Percentiles rank a stretch among this genome's conserved stretches.
These are phyloP conservation scores for Plagodis pulveraria DNA, from an alignment of 2,888 invertebrate species.

Conservation along the genomic window DNA sequence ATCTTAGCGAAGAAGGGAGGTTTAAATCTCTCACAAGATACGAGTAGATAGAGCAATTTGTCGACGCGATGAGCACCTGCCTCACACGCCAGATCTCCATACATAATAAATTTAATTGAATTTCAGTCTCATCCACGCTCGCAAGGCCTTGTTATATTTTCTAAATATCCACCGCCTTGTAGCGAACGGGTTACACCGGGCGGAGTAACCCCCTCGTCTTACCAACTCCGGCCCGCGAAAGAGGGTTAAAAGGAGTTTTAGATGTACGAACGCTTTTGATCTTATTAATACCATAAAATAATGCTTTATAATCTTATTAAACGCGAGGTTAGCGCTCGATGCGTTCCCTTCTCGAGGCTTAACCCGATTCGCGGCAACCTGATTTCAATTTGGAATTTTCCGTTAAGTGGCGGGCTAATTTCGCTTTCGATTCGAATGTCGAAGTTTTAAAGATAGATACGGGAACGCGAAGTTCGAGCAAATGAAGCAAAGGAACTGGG, in stretches of 20 bases:
- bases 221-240: slow-evolving; percentile 70
- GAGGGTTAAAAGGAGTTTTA: slow-evolving; percentile 86
- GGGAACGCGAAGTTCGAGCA: slow-evolving; percentile 54
- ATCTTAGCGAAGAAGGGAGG: slow-evolving; percentile 44
- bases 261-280: slow-evolving; percentile 89
- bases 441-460: slow-evolving; percentile 46
- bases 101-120: slow-evolving; percentile 85
- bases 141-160: slow-evolving; percentile 77
- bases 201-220: slow-evolving; percentile 79
- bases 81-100: slow-evolving; percentile 79
- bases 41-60: slow-evolving; percentile 65
- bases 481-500: slow-evolving; percentile 76
- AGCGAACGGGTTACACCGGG: slow-evolving; percentile 66
- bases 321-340: slow-evolving; percentile 88
- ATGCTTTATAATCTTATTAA: slow-evolving; percentile 91
- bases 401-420: slow-evolving; percentile 47
- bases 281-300: slow-evolving; percentile 91
- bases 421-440: slow-evolving; percentile 40
- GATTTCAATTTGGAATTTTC: slow-evolving; percentile 70
- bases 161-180: slow-evolving; percentile 75
- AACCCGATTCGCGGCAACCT: slow-evolving; percentile 51
- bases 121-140: slow-evolving; percentile 78
- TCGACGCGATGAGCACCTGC: slow-evolving; percentile 75
- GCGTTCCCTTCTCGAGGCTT: slow-evolving; percentile 68
- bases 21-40: slow-evolving; percentile 54